phyloP scores from a whole-genome alignment of 2,797 vertebrate genomes.

The Alosa sapidissima region DNA sequence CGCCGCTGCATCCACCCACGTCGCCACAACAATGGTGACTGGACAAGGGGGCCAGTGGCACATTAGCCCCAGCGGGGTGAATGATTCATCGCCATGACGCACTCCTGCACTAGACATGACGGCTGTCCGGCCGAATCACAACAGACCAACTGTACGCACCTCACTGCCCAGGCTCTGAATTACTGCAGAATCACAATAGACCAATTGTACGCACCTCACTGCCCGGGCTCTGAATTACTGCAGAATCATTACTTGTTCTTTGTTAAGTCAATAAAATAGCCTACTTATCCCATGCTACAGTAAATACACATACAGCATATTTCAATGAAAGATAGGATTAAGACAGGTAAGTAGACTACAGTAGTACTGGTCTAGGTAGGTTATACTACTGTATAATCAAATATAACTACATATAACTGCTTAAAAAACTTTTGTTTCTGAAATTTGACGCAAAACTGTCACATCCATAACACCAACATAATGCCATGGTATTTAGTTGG shows the following conservation, averaged over 20 bases:
- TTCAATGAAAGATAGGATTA: neutral
- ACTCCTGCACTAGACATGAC: conserved; percentile 25
- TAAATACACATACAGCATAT: no score
- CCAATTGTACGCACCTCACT: neutral
- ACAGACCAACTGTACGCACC: no score
- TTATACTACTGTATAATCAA: neutral
- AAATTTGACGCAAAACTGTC: no score
- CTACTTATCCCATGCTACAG: no score
- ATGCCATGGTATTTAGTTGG: no score
- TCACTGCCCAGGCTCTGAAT: neutral
- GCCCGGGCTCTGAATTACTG: neutral
- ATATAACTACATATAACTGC: neutral
- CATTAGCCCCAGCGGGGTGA: conserved; percentile 67
- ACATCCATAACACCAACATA: no score
- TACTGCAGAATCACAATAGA: no score
- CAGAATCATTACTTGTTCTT: neutral
- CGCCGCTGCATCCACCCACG: conserved; percentile 61
- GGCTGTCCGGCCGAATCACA: neutral
- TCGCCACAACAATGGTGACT: neutral
- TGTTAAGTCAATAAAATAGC: neutral
- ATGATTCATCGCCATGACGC: conserved; percentile 41
- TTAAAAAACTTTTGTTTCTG: no score
- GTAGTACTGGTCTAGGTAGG: no score
- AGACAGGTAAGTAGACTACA: neutral
- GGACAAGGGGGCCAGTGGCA: conserved; percentile 62